Evolutionary conservation across 2,797 vertebrate genomes (phyloP), one percentile per base, ranked within the genome.

Genomic region (Prunella strophiata): DNA sequence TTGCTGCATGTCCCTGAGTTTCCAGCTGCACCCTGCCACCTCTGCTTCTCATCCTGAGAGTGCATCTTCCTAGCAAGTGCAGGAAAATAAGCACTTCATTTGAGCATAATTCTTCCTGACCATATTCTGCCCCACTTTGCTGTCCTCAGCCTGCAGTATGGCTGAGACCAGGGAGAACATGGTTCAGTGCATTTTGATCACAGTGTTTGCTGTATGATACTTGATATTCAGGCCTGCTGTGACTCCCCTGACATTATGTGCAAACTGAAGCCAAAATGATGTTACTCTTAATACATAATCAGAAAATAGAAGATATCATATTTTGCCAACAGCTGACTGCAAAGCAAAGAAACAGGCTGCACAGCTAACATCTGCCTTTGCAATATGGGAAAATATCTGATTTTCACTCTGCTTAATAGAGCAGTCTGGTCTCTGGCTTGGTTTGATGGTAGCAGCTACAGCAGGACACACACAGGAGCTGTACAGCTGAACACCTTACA

Each of bases 241-340:
- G 70, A 48, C 62, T 94, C 43, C n/a, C 27, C 54, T 91, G 73
- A 43, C 42, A 4, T 55, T 34, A 48, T 18, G 29, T 54, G 23
- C 47, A 89, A 93, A 72, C 38, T 0, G 0, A 85, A 95, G 86
- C 88, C 86, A 66, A 73, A 54, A 40, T 40, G 34, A 54, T 0
- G 1, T 40, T 71, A 32, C 47, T 87, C 54, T 76, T 76, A 40
- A 36, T 17, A 54, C 16, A 15, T 23, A 40, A 85, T 54, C 86
- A 93, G 78, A 70, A 92, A 77, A 91, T 10, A 92, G 74, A 67
- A 88, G 54, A 25, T 57, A 47, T 0, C 0, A 0, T 54, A 32
- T 80, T 95, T 95, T 94, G 71, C 68, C 2, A 2, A 22, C 74
- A 93, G 77, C 51, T 86, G 84, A 84, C 83, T 86, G 67, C 81